These are phyloP conservation scores for Premnoplex brunnescens DNA, from an alignment of 2,797 vertebrate genomes.

Conservation along the genomic window DNA sequence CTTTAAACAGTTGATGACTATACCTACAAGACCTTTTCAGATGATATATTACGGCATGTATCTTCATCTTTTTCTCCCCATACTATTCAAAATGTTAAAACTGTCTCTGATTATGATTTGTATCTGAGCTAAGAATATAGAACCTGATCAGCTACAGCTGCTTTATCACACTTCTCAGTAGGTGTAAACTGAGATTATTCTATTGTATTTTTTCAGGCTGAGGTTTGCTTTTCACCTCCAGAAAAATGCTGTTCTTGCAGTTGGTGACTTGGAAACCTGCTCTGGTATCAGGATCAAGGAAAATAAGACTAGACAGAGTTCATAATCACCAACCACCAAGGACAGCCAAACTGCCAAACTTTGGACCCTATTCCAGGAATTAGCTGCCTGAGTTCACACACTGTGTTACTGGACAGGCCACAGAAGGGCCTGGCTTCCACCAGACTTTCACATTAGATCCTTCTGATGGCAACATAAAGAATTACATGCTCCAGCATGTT, in stretches of 20 bases:
- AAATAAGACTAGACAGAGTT: background rate
- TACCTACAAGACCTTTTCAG: background rate
- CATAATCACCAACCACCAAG: background rate
- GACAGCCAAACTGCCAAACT: background rate
- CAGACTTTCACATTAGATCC: background rate
- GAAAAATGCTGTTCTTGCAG: background rate
- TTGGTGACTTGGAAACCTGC: background rate
- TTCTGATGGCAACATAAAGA: background rate
- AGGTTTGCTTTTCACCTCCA: background rate
- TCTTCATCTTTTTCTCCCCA: background rate
- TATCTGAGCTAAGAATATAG: background rate
- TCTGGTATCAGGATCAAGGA: background rate
- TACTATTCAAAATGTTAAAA: background rate
- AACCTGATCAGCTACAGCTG: background rate
- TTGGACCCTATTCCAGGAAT: background rate
- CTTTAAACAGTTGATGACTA: background rate
- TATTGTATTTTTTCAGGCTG: background rate
- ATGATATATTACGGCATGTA: background rate
- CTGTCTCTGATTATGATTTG: conserved; percentile 1
- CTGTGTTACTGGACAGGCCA: background rate
- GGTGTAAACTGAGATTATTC: background rate
- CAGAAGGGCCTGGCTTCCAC: background rate
- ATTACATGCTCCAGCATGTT: background rate
- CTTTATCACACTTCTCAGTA: background rate
- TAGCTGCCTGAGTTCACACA: background rate